A percentile compares a stretch with the other conserved stretches of the same genome.
These are phyloP conservation scores for Caenorhabditis panamensis DNA, from an alignment of 2,888 invertebrate genomes.

Conservation along the genomic window DNA sequence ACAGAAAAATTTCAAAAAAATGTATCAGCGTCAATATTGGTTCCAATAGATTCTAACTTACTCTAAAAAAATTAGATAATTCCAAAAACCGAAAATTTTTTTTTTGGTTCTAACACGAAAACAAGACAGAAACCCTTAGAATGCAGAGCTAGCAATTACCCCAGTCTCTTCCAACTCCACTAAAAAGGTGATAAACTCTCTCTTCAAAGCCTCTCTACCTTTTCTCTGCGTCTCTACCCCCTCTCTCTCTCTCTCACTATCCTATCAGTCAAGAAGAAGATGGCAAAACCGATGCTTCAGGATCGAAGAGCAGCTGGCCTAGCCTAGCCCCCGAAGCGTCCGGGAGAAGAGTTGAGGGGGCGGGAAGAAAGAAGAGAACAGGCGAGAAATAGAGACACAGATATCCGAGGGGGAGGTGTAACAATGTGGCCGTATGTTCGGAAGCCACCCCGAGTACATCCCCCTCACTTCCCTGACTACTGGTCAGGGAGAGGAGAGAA, in stretches of 20 bases:
- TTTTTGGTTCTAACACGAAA: no score
- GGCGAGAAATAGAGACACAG: constrained; percentile 4
- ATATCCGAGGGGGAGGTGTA: constrained; percentile 15
- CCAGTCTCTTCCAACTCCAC: no score
- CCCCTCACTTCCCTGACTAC: constrained; percentile 40
- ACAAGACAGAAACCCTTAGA: no score
- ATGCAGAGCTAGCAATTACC: no score
- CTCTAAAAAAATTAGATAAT: no score
- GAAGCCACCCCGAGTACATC: constrained; percentile 30
- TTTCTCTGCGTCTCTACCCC: constrained; percentile 11
- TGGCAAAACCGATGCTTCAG: constrained; percentile 3
- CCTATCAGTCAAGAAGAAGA: not conserved
- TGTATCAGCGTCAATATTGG: no score
- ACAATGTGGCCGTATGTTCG: constrained; percentile 21
- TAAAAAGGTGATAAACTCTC: no score
- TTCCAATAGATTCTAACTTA: no score
- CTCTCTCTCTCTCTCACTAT: constrained; percentile 10
- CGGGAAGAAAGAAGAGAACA: constrained; percentile 6
- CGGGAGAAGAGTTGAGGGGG: constrained; percentile 16
- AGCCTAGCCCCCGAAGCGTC: not conserved
- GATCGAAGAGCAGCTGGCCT: constrained; percentile 38
- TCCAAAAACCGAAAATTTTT: no score
- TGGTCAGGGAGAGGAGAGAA: constrained; percentile 26
- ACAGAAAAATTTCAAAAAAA: no score
- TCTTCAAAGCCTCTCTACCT: no score